A percentile compares a stretch with the other conserved stretches of the same genome.
Evolutionary conservation across 1,140 invertebrate species (phyloP).

Genomic region (Procambarus virginalis): DNA sequence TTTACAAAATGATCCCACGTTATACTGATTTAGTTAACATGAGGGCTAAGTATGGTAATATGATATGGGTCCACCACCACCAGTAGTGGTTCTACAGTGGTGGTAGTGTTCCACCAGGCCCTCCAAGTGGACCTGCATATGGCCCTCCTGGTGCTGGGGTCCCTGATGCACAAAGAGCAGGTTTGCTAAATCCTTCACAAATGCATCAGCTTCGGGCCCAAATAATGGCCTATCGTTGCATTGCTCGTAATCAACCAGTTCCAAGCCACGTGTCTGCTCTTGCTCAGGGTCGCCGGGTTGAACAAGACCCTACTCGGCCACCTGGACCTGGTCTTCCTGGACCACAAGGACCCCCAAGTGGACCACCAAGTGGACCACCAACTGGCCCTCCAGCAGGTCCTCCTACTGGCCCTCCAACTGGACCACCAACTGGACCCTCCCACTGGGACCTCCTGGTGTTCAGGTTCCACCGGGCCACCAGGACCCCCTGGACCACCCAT

Average conservation of each 20-base stretch:
- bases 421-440: constrained; percentile 70
- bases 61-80: constrained; percentile 71
- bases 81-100: constrained; percentile 34
- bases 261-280: constrained; percentile 84
- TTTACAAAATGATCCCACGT: constrained; percentile 91
- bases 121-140: constrained; percentile 72
- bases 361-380: constrained; percentile 50
- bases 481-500: constrained; percentile 70
- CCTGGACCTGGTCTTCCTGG: constrained; percentile 41
- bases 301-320: constrained; percentile 61
- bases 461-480: constrained; percentile 72
- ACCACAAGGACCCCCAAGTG: constrained; percentile 41
- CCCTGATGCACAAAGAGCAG: constrained; percentile 55
- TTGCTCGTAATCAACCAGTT: constrained; percentile 94
- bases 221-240: constrained; percentile 94
- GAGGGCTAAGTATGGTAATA: constrained; percentile 81
- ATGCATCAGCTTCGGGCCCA: constrained; percentile 91
- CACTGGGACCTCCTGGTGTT: constrained; percentile 39
- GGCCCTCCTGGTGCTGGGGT: constrained; percentile 51
- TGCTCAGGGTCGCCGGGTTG: constrained; percentile 80
- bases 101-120: constrained; percentile 52
- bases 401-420: constrained; percentile 66
- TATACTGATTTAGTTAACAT: constrained; percentile 90
- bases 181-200: constrained; percentile 77
- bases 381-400: constrained; percentile 36